These are phyloP conservation scores for Gorsachius magnificus DNA, from an alignment of 2,797 vertebrate species.

Conservation along the genomic window DNA sequence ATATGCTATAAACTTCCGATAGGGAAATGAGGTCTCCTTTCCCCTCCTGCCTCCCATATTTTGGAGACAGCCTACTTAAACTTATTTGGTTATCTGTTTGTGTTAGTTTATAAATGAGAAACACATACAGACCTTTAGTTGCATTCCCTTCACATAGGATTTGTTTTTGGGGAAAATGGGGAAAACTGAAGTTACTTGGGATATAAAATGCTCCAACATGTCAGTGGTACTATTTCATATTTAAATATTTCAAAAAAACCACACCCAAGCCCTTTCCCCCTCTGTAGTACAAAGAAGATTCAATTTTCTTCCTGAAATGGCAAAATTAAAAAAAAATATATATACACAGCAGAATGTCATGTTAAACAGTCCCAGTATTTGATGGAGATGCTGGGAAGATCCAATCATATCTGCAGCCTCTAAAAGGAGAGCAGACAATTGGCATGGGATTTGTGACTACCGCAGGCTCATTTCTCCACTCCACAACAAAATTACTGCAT, in stretches of 20 bases:
- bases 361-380: neutral
- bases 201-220: neutral
- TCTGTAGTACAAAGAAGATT: neutral
- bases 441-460: neutral
- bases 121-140: neutral
- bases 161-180: neutral
- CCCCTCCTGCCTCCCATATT: neutral
- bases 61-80: neutral
- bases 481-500: neutral
- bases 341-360: neutral
- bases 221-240: neutral
- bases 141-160: neutral
- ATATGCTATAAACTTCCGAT: neutral
- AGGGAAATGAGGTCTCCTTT: neutral
- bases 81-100: neutral
- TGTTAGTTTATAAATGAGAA: neutral
- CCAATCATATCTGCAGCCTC: neutral
- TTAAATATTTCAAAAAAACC: fast-evolving
- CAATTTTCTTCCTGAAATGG: neutral
- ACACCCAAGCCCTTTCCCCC: neutral
- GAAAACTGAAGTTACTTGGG: neutral
- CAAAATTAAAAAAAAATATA: neutral
- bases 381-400: neutral
- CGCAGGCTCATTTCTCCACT: neutral
- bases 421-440: neutral